Evolutionary conservation across 2,888 invertebrate species (phyloP).

Genomic region (Lasioglossum vierecki): DNA sequence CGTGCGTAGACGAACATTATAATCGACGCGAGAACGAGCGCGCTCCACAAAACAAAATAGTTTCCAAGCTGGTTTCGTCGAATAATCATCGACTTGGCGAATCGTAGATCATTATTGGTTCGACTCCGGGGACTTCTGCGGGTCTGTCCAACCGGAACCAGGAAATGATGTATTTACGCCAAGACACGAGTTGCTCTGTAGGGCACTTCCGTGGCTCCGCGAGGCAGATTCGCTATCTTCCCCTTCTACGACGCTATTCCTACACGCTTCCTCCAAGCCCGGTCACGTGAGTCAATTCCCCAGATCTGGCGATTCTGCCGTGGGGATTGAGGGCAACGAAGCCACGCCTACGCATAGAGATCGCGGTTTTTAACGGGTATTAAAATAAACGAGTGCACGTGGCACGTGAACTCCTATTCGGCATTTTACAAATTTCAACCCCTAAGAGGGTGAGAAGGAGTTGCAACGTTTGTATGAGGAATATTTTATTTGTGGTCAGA

Average conservation of each 20-base stretch:
- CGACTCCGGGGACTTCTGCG: not conserved
- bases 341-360: not conserved
- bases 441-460: no score
- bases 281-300: no score
- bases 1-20: constrained; percentile 17
- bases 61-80: not conserved
- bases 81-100: constrained; percentile 19
- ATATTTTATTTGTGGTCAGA: no score
- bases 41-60: not conserved
- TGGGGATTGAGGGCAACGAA: not conserved
- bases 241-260: no score
- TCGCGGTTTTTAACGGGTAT: no score
- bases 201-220: not conserved
- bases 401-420: no score
- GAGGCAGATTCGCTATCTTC: no score
- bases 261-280: no score
- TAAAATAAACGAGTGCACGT: no score
- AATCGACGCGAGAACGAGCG: constrained; percentile 37
- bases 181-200: not conserved
- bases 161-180: not conserved
- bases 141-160: not conserved
- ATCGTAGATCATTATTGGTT: constrained; percentile 5
- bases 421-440: no score
- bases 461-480: no score
- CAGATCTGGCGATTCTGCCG: no score